These are phyloP conservation scores for Rhynchophorus ferrugineus DNA, from an alignment of 1,140 invertebrate species.

Conservation along the genomic window DNA sequence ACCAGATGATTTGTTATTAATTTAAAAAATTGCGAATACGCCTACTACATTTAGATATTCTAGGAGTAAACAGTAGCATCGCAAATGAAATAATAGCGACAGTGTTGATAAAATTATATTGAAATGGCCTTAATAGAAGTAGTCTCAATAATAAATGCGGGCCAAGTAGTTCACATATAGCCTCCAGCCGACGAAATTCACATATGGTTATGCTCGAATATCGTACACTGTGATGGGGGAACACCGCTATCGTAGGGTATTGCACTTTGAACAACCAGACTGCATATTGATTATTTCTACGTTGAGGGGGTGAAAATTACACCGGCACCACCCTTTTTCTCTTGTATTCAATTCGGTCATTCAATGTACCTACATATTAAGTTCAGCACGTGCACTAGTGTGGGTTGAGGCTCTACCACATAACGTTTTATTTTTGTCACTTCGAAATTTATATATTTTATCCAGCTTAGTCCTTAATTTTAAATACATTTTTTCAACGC, in stretches of 20 bases:
- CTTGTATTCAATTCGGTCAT: neutral
- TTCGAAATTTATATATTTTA: neutral
- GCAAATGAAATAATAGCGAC: no score
- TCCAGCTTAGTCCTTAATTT: neutral
- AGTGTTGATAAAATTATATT: neutral
- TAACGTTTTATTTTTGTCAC: neutral
- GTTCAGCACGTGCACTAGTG: neutral
- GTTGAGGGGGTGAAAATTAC: neutral
- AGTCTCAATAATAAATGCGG: neutral
- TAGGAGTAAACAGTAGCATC: no score
- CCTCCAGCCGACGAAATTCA: neutral
- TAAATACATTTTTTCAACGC: no score
- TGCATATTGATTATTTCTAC: neutral
- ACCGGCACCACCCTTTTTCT: neutral
- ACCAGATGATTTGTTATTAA: no score
- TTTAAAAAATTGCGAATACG: no score
- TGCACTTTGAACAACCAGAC: neutral
- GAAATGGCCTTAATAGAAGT: neutral
- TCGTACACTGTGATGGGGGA: neutral
- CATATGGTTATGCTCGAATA: slow-evolving; percentile 2
- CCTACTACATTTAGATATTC: no score
- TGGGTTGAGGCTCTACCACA: neutral
- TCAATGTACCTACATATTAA: neutral
- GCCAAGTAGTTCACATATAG: no score
- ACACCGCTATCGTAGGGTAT: neutral